phyloP scores from a whole-genome alignment of 2,888 invertebrate species.

The Amphiduros pacificus region DNA sequence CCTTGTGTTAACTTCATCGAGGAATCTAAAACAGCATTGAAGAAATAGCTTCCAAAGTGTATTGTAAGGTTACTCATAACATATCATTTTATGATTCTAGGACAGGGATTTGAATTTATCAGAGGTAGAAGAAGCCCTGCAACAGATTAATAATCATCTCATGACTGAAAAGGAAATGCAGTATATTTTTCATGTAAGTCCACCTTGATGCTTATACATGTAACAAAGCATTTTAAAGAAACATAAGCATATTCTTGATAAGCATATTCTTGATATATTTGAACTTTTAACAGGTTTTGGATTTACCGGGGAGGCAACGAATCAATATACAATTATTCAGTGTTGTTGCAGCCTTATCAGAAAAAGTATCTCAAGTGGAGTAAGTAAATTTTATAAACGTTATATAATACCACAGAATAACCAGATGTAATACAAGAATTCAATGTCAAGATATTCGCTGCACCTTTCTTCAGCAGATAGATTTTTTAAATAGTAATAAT shows the following conservation, averaged over 20 bases:
- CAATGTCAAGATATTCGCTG: too few species aligned
- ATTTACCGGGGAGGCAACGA: constrained; percentile 52
- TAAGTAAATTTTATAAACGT: too few species aligned
- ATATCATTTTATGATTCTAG: constrained; percentile 32
- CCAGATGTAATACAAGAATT: too few species aligned
- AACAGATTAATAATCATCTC: constrained; percentile 53
- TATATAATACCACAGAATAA: too few species aligned
- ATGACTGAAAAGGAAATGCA: constrained; percentile 52
- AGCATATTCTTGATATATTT: too few species aligned
- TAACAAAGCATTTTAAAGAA: too few species aligned
- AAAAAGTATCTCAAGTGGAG: constrained; percentile 57
- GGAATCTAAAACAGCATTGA: too few species aligned
- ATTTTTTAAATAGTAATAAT: too few species aligned
- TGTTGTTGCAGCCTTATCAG: constrained; percentile 56
- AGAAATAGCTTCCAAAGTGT: not conserved
- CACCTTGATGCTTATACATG: too few species aligned
- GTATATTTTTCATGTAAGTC: constrained; percentile 54
- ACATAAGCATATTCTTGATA: too few species aligned
- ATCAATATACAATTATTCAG: constrained; percentile 54
- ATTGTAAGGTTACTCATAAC: not conserved
- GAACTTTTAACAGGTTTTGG: constrained; percentile 43
- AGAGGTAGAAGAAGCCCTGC: constrained; percentile 53
- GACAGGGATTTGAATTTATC: constrained; percentile 54
- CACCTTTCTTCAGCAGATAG: too few species aligned
- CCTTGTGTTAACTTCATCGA: too few species aligned